A percentile compares a stretch with the other conserved stretches of the same genome.
Evolutionary conservation across 2,888 invertebrate genomes (phyloP).

Genomic region (Trachelus stipa): DNA sequence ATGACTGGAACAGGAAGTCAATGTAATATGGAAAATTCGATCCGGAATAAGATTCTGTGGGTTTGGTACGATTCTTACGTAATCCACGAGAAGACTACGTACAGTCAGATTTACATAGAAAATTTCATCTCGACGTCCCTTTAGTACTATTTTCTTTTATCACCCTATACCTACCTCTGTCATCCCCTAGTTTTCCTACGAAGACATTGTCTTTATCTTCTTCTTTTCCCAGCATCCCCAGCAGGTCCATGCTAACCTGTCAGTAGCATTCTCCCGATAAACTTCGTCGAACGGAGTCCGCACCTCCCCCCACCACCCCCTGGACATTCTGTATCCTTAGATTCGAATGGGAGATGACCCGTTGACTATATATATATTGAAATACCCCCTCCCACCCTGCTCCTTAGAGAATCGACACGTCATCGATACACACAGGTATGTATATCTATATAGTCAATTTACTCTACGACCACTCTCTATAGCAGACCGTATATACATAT

Average conservation of each 20-base stretch:
- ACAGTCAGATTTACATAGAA: slow-evolving; percentile 49
- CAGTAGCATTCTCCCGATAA: background rate
- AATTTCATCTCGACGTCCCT: slow-evolving; percentile 37
- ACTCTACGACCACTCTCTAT: too few relatives aligned
- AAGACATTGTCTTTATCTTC: slow-evolving; percentile 17
- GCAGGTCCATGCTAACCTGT: background rate
- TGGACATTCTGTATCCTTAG: background rate
- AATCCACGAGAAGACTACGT: slow-evolving; percentile 20
- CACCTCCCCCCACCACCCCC: background rate
- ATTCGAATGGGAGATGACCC: background rate
- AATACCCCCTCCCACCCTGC: too few relatives aligned
- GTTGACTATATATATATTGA: background rate
- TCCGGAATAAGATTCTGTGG: slow-evolving; percentile 23
- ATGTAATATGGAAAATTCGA: slow-evolving; percentile 14
- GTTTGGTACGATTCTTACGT: slow-evolving; percentile 37
- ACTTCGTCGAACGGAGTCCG: background rate
- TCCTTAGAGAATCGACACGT: too few relatives aligned
- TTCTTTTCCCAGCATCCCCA: slow-evolving; percentile 10
- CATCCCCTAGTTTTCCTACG: background rate
- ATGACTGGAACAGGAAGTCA: slow-evolving; percentile 3
- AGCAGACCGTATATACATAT: too few relatives aligned
- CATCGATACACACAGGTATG: too few relatives aligned
- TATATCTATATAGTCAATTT: too few relatives aligned
- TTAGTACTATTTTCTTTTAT: slow-evolving; percentile 17
- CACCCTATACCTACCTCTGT: background rate